Evolutionary conservation across 2,113 vertebrate species (phyloP).

Genomic region (Noctilio leporinus): DNA sequence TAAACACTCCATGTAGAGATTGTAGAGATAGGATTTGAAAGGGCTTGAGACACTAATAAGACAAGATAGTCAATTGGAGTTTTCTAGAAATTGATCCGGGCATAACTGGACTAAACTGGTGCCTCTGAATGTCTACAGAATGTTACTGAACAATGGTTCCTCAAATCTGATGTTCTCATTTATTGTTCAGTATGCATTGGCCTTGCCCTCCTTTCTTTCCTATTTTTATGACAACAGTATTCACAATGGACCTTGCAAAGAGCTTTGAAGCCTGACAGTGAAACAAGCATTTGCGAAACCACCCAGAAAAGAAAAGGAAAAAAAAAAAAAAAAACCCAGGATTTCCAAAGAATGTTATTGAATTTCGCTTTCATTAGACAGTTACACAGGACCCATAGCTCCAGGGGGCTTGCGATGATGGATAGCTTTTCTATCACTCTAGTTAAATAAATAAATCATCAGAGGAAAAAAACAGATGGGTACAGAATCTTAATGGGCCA

Average conservation of each 20-base stretch:
- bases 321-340: neutral
- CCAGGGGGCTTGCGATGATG: neutral
- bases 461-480: neutral
- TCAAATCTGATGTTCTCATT: neutral
- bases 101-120: neutral
- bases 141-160: neutral
- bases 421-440: neutral
- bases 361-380: neutral
- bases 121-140: neutral
- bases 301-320: neutral
- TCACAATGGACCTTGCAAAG: slow-evolving; percentile 43
- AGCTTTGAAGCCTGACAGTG: neutral
- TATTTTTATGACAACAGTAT: slow-evolving; percentile 53
- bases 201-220: slow-evolving; percentile 21
- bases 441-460: neutral
- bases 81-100: neutral
- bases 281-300: neutral
- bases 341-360: neutral
- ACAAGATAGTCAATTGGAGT: neutral
- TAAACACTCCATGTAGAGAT: neutral
- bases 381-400: neutral
- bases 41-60: neutral
- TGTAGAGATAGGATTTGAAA: neutral
- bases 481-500: neutral
- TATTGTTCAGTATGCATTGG: slow-evolving; percentile 11